Base-by-base conservation (phyloP, 2,888 invertebrate genomes). In the Pachymerium ferrugineum region DNA sequence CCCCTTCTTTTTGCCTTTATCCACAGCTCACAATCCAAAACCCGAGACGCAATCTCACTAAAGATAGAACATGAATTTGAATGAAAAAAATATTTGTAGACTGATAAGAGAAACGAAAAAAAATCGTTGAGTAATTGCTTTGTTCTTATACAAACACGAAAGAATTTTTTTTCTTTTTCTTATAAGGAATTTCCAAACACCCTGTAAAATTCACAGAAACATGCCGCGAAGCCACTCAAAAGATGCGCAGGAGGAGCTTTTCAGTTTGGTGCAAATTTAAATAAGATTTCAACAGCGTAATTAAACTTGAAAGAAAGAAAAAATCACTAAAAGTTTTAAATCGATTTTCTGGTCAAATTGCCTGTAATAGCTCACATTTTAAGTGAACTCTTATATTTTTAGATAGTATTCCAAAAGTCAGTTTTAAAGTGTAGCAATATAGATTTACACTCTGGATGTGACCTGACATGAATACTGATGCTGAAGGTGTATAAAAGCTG, bases 41-140 rank as follows among this genome's bases (percentile, higher is more conserved):
- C 62, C 25, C 22, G 62, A 62, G 28, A 62, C 62, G 62, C 62
- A 25, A 62, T 62, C 62, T 62, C 28, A 28, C 62, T 62, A 28
- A 62, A 62, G 62, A 28, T n/a, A 62, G 62, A 3, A 28, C 62
- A 62, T 62, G 25, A 62, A 62, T 62, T 62, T 62, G 28, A 62
- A 62, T 62, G 62, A 62, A 62, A 62, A 62, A 62, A 62, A 62
- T 62, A 62, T 62, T 28, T 54, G 47, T 19, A n/a, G n/a, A 25
- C 12, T 62, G 62, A 10, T 28, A 62, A 62, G 12, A 62, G 28
- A 62, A 62, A 10, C 10, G 1, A 62, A 62, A 62, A 25, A 62
- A 62, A 62, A 62, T 22, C 10, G 1, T 8, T 8, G 47, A n/a
- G 62, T 62, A 62, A 62, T 62, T 62, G 62, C 62, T 62, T 62